Percentiles rank a stretch among this genome's conserved stretches.
Conservation (phyloP, 1,140 invertebrate species). For the Aricia agestis region DNA sequence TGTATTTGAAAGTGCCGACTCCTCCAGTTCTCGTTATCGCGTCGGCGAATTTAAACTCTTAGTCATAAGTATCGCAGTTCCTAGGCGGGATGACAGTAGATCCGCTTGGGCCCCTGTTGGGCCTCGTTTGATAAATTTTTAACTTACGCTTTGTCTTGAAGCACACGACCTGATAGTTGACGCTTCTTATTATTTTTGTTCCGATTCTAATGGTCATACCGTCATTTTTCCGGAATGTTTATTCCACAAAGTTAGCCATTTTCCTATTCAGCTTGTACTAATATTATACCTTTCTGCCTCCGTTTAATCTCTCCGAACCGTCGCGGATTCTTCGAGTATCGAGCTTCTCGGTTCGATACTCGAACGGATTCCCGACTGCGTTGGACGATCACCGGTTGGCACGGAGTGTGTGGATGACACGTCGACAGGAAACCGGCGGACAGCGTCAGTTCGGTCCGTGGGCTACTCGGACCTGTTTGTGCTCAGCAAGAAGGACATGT, state of each 20-base stretch:
- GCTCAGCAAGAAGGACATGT: conserved; percentile 99
- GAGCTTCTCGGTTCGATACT: neutral
- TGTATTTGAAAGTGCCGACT: conserved; percentile 36
- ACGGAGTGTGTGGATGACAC: conserved; percentile 74
- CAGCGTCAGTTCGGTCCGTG: conserved; percentile 96
- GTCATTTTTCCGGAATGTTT: conserved; percentile 30
- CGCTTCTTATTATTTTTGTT: conserved; percentile 61
- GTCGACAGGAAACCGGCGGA: conserved; percentile 93
- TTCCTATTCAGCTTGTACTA: conserved; percentile 19
- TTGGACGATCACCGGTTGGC: conserved; percentile 59
- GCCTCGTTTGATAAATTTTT: conserved; percentile 36
- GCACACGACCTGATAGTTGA: conserved; percentile 55
- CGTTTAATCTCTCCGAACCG: conserved; percentile 12
- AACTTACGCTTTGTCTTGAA: conserved; percentile 65
- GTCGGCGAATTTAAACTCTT: conserved; percentile 37
- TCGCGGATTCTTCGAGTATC: conserved; percentile 15
- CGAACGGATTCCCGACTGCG: neutral
- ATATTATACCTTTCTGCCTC: conserved; percentile 16
- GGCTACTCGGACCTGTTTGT: conserved; percentile 99
- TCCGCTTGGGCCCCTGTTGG: conserved; percentile 42
- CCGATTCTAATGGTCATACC: conserved; percentile 34
- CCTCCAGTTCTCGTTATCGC: conserved; percentile 6
- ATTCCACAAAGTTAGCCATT: conserved; percentile 18
- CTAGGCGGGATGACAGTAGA: conserved; percentile 53
- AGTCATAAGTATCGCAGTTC: conserved; percentile 43